Base-by-base conservation (phyloP, 2,113 vertebrate species). In the Ciconia boyciana region DNA sequence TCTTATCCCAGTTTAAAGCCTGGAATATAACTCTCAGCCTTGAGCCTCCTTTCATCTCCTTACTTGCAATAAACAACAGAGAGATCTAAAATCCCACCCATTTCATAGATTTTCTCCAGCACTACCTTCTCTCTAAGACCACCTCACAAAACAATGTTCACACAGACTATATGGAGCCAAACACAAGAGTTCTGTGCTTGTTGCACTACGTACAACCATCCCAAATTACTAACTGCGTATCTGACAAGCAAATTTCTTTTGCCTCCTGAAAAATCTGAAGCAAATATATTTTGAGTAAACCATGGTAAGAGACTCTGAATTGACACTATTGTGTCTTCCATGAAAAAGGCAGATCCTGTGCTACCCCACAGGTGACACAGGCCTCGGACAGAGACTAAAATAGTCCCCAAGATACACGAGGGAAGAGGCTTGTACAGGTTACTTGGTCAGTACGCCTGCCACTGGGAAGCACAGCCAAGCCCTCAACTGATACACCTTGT, bases 121-220 rank as follows among this genome's bases (percentile, higher is more conserved):
- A 49, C 11, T 57, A 26, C 46, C n/a, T 83, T 68, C 21, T 68
- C 13, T 21, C 58, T 18, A 68, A 62, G 52, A 36, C 13, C 31
- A 78, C 28, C 29, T 77, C n/a, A 75, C 15, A 75, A 46, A 62
- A 51, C 15, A 44, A 16, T 7, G 29, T 52, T 61, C 43, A 46
- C 18, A 9, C 0, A 55, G 76, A 72, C 20, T 58, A 48, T 0
- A 11, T 9, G 14, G 46, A 77, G 39, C 49, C 81, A 89, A 74
- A 74, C 16, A 28, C 0, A 1, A 78, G 55, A 80, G 15, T 41
- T 49, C 54, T 36, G 1, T 28, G 12, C 20, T 57, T 72, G 36
- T 13, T 69, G 28, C 11, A 48, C 48, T 24, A 1, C 0, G 0
- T 7, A 31, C 61, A 79, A 51, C 19, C 28, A 13, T 11, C 29